These are phyloP conservation scores for Xyrichtys novacula DNA, from an alignment of 2,797 vertebrate species.

Conservation along the genomic window DNA sequence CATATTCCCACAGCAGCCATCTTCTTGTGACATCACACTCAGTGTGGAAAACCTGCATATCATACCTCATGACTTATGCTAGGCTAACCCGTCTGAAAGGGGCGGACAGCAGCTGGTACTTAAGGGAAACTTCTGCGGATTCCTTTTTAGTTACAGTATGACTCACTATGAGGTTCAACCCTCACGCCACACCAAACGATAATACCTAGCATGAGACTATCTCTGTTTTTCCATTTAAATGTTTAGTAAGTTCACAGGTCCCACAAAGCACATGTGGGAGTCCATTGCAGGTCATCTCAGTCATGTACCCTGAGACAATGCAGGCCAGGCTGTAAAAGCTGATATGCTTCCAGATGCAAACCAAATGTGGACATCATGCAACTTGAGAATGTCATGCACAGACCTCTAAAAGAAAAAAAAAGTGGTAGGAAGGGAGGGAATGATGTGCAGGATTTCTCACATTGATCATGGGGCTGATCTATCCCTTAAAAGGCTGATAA, in stretches of 20 bases:
- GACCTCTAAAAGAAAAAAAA: constrained; percentile 36
- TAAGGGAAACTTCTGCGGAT: constrained; percentile 12
- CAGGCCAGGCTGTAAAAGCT: constrained; percentile 62
- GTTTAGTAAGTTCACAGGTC: constrained; percentile 59
- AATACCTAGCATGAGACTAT: constrained; percentile 31
- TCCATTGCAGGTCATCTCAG: constrained; percentile 38
- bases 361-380: constrained; percentile 69
- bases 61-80: neutral
- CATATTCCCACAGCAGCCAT: neutral
- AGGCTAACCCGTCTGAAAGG: neutral
- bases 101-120: neutral
- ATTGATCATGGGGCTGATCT: constrained; percentile 25
- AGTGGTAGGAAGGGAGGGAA: constrained; percentile 23
- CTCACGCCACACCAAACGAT: constrained; percentile 7
- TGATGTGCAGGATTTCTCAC: constrained; percentile 24
- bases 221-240: constrained; percentile 56
- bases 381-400: constrained; percentile 52
- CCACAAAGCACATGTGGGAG: constrained; percentile 50
- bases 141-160: constrained; percentile 7
- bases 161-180: constrained; percentile 14
- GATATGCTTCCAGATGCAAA: constrained; percentile 71
- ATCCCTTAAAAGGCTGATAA: constrained; percentile 17
- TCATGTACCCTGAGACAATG: constrained; percentile 55
- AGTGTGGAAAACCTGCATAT: no score
- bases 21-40: no score